Conservation (phyloP, 2,888 invertebrate genomes). For the Germaria angustata region DNA sequence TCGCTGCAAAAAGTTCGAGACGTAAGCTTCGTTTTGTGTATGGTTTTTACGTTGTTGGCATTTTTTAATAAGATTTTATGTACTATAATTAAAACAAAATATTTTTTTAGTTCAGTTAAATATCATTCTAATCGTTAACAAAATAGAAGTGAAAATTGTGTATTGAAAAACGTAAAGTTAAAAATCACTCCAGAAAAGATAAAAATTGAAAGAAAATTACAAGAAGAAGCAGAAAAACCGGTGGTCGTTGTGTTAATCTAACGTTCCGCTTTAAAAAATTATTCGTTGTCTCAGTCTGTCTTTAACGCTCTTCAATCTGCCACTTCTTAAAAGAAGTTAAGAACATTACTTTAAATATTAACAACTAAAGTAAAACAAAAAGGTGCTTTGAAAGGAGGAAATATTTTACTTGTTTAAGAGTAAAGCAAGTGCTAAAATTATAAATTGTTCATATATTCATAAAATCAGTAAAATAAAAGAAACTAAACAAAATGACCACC, state of each 20-base stretch:
- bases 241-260: conserved; percentile 73
- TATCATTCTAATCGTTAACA: conserved; percentile 70
- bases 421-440: conserved; percentile 48
- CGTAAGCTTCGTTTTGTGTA: conserved; percentile 68
- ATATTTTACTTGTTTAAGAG: conserved; percentile 49
- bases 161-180: conserved; percentile 68
- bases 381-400: conserved; percentile 60
- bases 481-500: conserved; percentile 85
- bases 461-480: conserved; percentile 58
- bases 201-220: conserved; percentile 56
- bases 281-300: conserved; percentile 64
- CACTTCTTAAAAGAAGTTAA: conserved; percentile 43
- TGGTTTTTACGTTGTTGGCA: conserved; percentile 62
- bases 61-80: conserved; percentile 70
- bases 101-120: conserved; percentile 57
- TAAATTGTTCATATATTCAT: conserved; percentile 44
- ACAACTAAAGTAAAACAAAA: conserved; percentile 56
- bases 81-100: conserved; percentile 35
- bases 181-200: conserved; percentile 64
- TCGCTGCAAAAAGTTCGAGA: conserved; percentile 71
- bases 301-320: conserved; percentile 56
- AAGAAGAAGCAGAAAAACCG: conserved; percentile 73
- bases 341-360: conserved; percentile 67
- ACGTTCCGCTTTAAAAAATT: conserved; percentile 68
- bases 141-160: conserved; percentile 56